phyloP scores from a whole-genome alignment of 2,113 vertebrate species.

The Australoheros scitulus region DNA sequence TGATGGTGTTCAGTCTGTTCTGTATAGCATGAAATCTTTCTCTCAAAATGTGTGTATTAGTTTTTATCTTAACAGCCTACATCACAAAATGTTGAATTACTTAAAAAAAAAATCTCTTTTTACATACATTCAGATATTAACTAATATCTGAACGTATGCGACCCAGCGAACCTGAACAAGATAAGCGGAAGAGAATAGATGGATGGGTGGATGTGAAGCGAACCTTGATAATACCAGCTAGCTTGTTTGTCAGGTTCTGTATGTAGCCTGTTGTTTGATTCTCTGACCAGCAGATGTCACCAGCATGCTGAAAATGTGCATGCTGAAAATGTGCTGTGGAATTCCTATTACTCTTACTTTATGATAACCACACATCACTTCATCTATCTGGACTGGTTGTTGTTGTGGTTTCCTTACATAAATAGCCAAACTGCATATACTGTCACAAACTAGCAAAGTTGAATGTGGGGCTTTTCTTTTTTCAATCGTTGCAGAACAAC shows the following conservation, averaged over 20 bases:
- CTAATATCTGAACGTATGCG: too few species aligned
- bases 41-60: not conserved
- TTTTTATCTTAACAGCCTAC: not conserved
- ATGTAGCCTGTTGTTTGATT: slow-evolving; percentile 2
- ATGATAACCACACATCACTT: not conserved
- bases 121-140: not conserved
- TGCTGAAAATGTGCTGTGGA: not conserved
- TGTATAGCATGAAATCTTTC: not conserved
- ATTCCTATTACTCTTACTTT: not conserved
- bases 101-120: too few species aligned
- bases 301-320: not conserved
- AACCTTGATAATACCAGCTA: not conserved
- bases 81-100: not conserved
- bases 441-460: not conserved
- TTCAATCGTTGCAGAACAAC: not conserved
- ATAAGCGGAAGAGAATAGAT: too few species aligned
- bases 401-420: not conserved
- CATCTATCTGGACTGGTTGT: not conserved
- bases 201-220: not conserved
- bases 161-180: too few species aligned
- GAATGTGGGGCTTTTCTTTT: not conserved
- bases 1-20: not conserved
- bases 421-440: not conserved
- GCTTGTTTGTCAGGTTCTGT: not conserved
- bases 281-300: slow-evolving; percentile 54